Evolutionary conservation across 2,113 vertebrate species (phyloP).

Genomic region (Scomber scombrus): DNA sequence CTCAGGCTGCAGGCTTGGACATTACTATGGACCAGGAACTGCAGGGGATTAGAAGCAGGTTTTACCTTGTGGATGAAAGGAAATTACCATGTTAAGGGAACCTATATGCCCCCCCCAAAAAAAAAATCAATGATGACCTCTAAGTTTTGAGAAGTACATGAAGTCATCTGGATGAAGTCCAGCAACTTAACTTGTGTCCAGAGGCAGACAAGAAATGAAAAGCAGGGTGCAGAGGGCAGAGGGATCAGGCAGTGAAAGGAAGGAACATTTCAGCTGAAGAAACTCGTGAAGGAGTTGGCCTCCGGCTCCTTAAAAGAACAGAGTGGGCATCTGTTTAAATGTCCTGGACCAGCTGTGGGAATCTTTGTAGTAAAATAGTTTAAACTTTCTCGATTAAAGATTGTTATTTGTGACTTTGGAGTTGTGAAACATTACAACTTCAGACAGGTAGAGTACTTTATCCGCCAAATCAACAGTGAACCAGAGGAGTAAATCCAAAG

Average conservation of each 20-base stretch:
- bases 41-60: slow-evolving; percentile 8
- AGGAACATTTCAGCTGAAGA: slow-evolving; percentile 34
- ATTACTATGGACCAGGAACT: slow-evolving; percentile 17
- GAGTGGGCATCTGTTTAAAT: slow-evolving; percentile 32
- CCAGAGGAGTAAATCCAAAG: no score
- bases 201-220: slow-evolving; percentile 48
- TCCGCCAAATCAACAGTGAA: no score
- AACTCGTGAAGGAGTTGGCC: slow-evolving; percentile 41
- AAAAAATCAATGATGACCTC: slow-evolving; percentile 20
- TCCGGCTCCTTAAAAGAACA: slow-evolving; percentile 5
- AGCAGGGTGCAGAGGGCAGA: slow-evolving; percentile 35
- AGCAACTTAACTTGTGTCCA: slow-evolving; percentile 43
- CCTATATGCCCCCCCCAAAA: slow-evolving; percentile 1
- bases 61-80: neutral
- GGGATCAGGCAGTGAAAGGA: slow-evolving; percentile 36
- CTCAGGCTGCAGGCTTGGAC: neutral
- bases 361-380: slow-evolving; percentile 7
- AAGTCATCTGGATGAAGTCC: slow-evolving; percentile 28
- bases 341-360: slow-evolving; percentile 10
- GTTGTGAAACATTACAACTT: no score
- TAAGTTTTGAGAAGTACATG: slow-evolving; percentile 30
- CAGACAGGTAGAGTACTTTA: no score
- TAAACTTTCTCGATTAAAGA: neutral
- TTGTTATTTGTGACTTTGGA: no score
- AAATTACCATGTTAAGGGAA: slow-evolving; percentile 1